Evolutionary conservation across 1,140 invertebrate species (phyloP).

Genomic region (Polypedilum vanderplanki): DNA sequence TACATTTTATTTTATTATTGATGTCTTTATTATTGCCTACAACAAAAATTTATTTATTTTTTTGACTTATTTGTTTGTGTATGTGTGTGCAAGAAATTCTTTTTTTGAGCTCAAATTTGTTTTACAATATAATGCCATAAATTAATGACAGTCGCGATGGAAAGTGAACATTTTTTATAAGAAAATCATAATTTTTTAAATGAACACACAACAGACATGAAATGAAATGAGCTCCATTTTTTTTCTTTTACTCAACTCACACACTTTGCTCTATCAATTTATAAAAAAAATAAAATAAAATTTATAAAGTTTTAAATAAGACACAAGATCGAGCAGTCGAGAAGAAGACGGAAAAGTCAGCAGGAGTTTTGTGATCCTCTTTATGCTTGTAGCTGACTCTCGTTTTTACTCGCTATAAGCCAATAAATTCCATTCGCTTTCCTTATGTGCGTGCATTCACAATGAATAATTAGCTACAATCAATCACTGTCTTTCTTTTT

Average conservation of each 20-base stretch:
- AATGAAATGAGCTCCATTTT: background rate
- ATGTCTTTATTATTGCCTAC: constrained; percentile 13
- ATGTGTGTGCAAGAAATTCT: background rate
- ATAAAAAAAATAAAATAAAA: background rate
- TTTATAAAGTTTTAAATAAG: constrained; percentile 14
- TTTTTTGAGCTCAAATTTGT: background rate
- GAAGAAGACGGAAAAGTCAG: background rate
- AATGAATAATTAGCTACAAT: constrained; percentile 2
- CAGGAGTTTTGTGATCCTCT: too few relatives aligned
- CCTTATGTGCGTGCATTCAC: background rate
- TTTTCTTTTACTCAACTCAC: background rate
- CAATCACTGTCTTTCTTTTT: background rate
- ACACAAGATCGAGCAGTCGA: background rate
- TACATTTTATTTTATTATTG: background rate
- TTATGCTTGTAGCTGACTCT: too few relatives aligned
- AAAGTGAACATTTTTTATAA: background rate
- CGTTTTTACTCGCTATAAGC: too few relatives aligned
- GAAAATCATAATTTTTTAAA: background rate
- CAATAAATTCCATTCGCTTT: too few relatives aligned
- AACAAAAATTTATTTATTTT: background rate
- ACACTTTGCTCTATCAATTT: too few relatives aligned
- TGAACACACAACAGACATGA: constrained; percentile 17
- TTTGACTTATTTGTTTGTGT: background rate
- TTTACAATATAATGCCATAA: constrained; percentile 6
- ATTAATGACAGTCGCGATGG: constrained; percentile 16